These are phyloP conservation scores for Lagorchestes hirsutus DNA, from an alignment of 2,797 vertebrate genomes.

Conservation along the genomic window DNA sequence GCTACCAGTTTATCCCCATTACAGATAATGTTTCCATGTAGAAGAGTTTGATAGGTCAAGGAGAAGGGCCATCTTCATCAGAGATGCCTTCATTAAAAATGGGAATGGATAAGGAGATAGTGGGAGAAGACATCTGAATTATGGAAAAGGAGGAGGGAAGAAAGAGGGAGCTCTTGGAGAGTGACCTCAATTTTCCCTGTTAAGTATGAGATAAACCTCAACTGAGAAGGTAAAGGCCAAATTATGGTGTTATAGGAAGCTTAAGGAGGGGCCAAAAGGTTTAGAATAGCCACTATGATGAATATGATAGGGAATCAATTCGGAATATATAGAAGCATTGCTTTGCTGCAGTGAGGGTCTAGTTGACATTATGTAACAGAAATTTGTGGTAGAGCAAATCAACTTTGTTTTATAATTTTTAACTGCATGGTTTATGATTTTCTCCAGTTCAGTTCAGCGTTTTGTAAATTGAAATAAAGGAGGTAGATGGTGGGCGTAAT, in stretches of 20 bases:
- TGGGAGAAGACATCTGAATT: no score
- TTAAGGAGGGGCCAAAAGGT: not conserved
- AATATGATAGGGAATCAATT: no score
- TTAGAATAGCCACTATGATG: not conserved
- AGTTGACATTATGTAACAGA: not conserved
- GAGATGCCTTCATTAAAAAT: no score
- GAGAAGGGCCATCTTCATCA: no score
- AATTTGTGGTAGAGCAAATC: not conserved
- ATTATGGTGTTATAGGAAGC: not conserved
- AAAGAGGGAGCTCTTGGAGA: no score
- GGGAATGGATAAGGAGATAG: no score
- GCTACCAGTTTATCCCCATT: no score
- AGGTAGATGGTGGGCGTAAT: not conserved
- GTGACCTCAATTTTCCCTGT: no score
- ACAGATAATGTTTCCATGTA: no score
- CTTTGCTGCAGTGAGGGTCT: not conserved
- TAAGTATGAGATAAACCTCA: not conserved
- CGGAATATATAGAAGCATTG: not conserved
- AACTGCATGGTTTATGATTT: not conserved
- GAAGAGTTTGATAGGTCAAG: no score
- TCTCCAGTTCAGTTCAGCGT: not conserved
- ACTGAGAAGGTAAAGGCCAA: not conserved
- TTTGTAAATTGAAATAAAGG: not conserved
- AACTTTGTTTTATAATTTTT: not conserved
- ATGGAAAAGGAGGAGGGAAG: no score